Evolutionary conservation across 2,888 invertebrate species (phyloP).

Genomic region (Panopea generosa): DNA sequence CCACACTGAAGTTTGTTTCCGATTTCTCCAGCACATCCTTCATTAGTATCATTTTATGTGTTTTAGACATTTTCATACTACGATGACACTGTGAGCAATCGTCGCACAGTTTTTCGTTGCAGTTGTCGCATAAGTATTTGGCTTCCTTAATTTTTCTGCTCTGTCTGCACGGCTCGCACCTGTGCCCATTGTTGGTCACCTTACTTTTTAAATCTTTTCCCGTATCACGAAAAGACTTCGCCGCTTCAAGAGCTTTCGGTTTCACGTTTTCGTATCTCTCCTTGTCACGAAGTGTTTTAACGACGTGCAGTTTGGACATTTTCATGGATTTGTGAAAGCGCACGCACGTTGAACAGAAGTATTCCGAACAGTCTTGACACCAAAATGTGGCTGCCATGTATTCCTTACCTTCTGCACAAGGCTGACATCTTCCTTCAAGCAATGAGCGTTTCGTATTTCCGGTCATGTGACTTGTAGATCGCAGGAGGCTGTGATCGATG

Average conservation of each 20-base stretch:
- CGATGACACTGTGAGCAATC: constrained; percentile 52
- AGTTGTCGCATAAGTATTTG: constrained; percentile 43
- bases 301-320: constrained; percentile 52
- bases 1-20: constrained; percentile 30
- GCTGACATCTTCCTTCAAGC: constrained; percentile 44
- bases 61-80: constrained; percentile 56
- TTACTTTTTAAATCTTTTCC: neutral
- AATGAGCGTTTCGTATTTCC: constrained; percentile 7
- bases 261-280: constrained; percentile 29
- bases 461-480: constrained; percentile 4
- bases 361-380: constrained; percentile 58
- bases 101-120: constrained; percentile 49
- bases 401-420: constrained; percentile 46
- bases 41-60: constrained; percentile 41
- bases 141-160: constrained; percentile 34
- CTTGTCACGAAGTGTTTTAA: constrained; percentile 46
- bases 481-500: neutral
- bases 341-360: constrained; percentile 47
- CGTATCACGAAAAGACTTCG: neutral
- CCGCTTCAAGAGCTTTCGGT: constrained; percentile 22
- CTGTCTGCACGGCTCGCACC: constrained; percentile 46
- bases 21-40: constrained; percentile 26
- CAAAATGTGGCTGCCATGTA: constrained; percentile 49
- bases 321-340: constrained; percentile 52
- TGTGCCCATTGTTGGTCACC: neutral